Evolutionary conservation across 2,888 invertebrate species (phyloP), one percentile per base, ranked within the genome.

Genomic region (Drosophila pseudotalamancana): DNA sequence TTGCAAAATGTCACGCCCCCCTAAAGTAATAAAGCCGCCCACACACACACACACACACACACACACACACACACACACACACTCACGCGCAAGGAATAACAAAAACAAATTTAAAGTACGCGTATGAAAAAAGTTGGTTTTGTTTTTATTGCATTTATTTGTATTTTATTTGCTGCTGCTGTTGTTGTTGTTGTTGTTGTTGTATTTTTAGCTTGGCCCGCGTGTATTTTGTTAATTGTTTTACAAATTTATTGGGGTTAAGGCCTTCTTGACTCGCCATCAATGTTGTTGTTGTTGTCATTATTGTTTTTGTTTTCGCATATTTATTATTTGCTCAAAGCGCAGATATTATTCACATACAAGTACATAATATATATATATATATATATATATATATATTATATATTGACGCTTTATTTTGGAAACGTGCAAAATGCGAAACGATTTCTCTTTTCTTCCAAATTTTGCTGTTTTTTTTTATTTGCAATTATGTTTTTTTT

Each of bases 171-270:
- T 29, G n/a, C n/a, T 27, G 11, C 27, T 45, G n/a, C n/a, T n/a
- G n/a, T n/a, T n/a, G n/a, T n/a, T n/a, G n/a, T 39, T 11, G 4
- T 40, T 18, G 34, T 57, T 8, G 19, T 37, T 29, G 12, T 37
- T 53, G 27, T 59, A 45, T 72, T 77, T 77, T 72, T 57, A 60
- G 55, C 68, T 62, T 35, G 64, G 61, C 27, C 19, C 56, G 68
- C 56, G 21, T 70, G 42, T 60, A 32, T 72, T 56, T 68, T 62
- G 62, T 61, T 73, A 67, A 80, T 83, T 79, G 77, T 80, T 65
- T 79, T 84, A 80, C 77, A 72, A 80, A 77, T 79, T 77, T 84
- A 80, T 81, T 80, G 81, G 68, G 79, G 79, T 80, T 81, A 80
- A 80, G 79, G 79, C 85, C 82, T 81, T 68, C 55, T 64, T 64